A percentile compares a stretch with the other conserved stretches of the same genome.
These are phyloP conservation scores for Rhinichthys osculus DNA, from an alignment of 2,797 vertebrate species.

Conservation along the genomic window DNA sequence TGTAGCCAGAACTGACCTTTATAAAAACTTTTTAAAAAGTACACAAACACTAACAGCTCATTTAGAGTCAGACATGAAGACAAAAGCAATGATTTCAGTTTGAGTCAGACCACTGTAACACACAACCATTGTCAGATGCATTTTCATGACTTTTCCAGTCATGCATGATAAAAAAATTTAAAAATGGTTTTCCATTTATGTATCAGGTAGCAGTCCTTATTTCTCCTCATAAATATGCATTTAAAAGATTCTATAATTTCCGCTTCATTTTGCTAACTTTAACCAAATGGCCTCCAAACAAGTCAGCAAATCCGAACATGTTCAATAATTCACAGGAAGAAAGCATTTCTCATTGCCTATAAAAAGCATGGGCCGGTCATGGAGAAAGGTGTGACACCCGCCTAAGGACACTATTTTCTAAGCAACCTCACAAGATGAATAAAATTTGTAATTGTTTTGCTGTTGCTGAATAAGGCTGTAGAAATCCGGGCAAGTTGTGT, in stretches of 20 bases:
- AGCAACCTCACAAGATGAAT: background rate
- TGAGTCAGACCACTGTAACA: background rate
- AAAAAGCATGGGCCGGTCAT: background rate
- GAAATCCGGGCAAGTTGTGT: background rate
- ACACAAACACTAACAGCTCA: background rate
- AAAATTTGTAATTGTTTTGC: background rate
- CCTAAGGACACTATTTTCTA: background rate
- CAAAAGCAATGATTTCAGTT: background rate
- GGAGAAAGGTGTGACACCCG: background rate
- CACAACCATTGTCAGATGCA: background rate
- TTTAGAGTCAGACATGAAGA: constrained; percentile 5
- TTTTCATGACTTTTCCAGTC: background rate
- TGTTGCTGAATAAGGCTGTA: background rate
- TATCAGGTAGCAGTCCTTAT: constrained; percentile 1
- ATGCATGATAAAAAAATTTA: background rate
- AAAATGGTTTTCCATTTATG: background rate
- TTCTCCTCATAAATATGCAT: background rate
- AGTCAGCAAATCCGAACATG: background rate
- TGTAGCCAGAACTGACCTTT: background rate
- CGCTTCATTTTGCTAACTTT: background rate
- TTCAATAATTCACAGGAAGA: background rate
- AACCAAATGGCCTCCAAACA: background rate
- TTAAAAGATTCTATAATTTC: background rate
- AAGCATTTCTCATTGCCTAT: background rate
- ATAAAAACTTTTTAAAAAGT: background rate